Evolutionary conservation across 2,113 vertebrate species (phyloP).

Genomic region (Monopterus albus): DNA sequence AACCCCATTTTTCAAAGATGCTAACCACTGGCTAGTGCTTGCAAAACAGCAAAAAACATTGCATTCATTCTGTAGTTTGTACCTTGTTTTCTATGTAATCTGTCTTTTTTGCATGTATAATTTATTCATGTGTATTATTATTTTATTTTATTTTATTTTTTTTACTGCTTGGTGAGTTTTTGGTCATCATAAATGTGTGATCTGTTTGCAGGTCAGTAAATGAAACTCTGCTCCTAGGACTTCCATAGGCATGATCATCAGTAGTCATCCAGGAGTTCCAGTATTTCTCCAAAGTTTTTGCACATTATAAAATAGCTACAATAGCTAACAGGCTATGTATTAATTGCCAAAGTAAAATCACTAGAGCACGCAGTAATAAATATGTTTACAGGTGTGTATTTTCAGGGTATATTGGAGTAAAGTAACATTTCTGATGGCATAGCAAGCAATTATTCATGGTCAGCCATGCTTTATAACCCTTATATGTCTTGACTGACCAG

Average conservation of each 20-base stretch:
- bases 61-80: constrained; percentile 37
- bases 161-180: constrained; percentile 29
- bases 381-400: background rate
- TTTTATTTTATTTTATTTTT: too few relatives aligned
- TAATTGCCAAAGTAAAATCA: background rate
- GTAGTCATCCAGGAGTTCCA: constrained; percentile 18
- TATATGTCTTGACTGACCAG: too few relatives aligned
- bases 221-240: constrained; percentile 20
- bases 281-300: constrained; percentile 2
- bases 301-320: constrained; percentile 21
- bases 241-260: constrained; percentile 41
- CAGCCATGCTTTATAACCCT: too few relatives aligned
- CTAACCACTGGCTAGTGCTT: constrained; percentile 54
- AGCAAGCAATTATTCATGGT: too few relatives aligned
- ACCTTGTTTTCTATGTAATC: constrained; percentile 36
- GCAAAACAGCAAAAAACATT: constrained; percentile 49
- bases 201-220: constrained; percentile 54
- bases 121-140: constrained; percentile 4
- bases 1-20: constrained; percentile 48
- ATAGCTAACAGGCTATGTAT: constrained; percentile 16
- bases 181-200: constrained; percentile 42
- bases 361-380: background rate
- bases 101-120: constrained; percentile 20
- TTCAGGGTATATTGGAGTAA: too few relatives aligned
- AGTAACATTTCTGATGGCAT: too few relatives aligned